These are phyloP conservation scores for Tamandua tetradactyla DNA, from an alignment of 2,797 vertebrate genomes.

Conservation along the genomic window DNA sequence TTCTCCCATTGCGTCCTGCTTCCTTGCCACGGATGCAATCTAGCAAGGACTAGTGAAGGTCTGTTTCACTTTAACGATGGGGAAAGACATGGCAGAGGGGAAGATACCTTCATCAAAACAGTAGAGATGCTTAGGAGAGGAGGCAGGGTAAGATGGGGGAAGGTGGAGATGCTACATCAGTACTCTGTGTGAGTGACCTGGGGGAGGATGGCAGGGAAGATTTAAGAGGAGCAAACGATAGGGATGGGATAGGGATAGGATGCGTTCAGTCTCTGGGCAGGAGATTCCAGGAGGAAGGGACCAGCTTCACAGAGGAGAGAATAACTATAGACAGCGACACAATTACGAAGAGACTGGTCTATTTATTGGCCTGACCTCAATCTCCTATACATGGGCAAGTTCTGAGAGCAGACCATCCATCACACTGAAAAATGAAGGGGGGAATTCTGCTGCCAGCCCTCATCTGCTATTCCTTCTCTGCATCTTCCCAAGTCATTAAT, in stretches of 20 bases:
- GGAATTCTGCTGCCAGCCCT: not conserved
- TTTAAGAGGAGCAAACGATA: not conserved
- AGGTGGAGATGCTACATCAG: not conserved
- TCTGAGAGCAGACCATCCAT: not conserved
- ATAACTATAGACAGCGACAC: not conserved
- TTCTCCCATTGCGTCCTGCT: not conserved
- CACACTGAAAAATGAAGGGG: not conserved
- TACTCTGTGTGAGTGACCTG: not conserved
- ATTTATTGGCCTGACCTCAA: not conserved
- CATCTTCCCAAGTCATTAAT: conserved; percentile 24
- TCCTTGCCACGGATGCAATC: not conserved
- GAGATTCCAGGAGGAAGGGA: not conserved
- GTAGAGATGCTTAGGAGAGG: not conserved
- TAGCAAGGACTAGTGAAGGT: conserved; percentile 5
- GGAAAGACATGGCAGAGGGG: not conserved
- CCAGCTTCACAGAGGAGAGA: not conserved
- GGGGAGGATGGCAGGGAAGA: not conserved
- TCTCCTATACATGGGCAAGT: not conserved
- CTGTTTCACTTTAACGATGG: not conserved
- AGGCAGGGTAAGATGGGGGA: not conserved
- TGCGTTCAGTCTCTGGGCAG: not conserved
- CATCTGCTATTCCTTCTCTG: not conserved
- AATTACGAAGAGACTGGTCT: not conserved
- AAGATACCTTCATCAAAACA: not conserved
- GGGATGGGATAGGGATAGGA: not conserved